A percentile compares a stretch with the other conserved stretches of the same genome.
Conservation (phyloP, 1,140 invertebrate species). For the Drosophila jambulina region DNA sequence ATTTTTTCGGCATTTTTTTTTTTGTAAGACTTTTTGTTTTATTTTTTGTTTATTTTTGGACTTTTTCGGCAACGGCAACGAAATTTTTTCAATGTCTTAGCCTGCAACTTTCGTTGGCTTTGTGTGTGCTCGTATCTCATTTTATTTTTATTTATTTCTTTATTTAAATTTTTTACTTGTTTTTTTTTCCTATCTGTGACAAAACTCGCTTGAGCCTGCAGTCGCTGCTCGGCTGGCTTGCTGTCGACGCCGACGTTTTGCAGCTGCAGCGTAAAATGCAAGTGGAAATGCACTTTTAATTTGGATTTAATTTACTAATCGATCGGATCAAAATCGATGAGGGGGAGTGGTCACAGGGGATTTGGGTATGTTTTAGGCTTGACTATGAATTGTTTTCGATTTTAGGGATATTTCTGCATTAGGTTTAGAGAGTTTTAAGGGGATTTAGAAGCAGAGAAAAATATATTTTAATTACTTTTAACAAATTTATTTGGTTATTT, state of each 20-base stretch:
- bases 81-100: constrained; percentile 70
- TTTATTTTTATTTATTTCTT: constrained; percentile 34
- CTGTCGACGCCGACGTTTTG: constrained; percentile 31
- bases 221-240: constrained; percentile 20
- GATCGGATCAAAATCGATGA: constrained; percentile 8
- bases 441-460: no score
- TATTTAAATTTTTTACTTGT: constrained; percentile 22
- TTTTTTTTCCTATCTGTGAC: constrained; percentile 32
- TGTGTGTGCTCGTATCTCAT: constrained; percentile 23
- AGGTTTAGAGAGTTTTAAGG: no score
- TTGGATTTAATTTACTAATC: constrained; percentile 21
- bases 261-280: constrained; percentile 30
- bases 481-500: no score
- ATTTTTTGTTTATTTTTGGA: constrained; percentile 14
- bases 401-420: background rate
- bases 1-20: constrained; percentile 24
- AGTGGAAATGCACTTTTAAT: constrained; percentile 19
- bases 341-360: background rate
- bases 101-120: constrained; percentile 65
- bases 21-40: constrained; percentile 1
- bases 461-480: no score
- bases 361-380: no score
- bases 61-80: constrained; percentile 60
- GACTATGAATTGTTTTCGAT: background rate
- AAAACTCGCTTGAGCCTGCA: constrained; percentile 67